Percentiles rank a stretch among this genome's conserved stretches.
These are phyloP conservation scores for Prionace glauca DNA, from an alignment of 2,797 vertebrate species.

Conservation along the genomic window DNA sequence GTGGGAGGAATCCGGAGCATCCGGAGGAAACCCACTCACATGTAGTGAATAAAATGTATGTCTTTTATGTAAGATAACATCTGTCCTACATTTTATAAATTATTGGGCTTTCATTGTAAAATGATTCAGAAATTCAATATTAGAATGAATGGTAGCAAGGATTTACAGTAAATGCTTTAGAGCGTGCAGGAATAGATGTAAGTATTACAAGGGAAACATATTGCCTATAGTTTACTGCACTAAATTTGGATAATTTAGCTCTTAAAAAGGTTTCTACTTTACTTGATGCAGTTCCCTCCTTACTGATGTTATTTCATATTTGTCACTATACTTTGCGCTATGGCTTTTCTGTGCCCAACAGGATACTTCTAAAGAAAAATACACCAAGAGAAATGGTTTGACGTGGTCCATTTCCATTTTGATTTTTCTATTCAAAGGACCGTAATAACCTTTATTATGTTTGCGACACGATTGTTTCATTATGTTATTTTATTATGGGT, in stretches of 20 bases:
- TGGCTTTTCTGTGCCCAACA: neutral
- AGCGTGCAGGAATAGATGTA: neutral
- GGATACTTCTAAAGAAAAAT: conserved; percentile 12
- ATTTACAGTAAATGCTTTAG: neutral
- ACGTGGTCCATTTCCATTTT: conserved; percentile 23
- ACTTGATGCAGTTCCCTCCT: neutral
- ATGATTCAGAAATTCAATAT: neutral
- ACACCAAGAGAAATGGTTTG: neutral
- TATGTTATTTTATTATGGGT: neutral
- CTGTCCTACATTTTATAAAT: neutral
- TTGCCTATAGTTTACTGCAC: neutral
- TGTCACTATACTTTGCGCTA: neutral
- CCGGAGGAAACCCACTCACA: neutral
- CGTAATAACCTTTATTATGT: neutral
- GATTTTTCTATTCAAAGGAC: neutral
- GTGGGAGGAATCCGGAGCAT: too few species aligned
- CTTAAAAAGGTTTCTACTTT: neutral
- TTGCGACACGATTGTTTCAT: conserved; percentile 4
- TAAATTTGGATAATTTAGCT: neutral
- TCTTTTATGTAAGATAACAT: neutral
- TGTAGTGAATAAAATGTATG: neutral
- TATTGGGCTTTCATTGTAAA: neutral
- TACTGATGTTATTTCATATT: neutral
- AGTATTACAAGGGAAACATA: neutral
- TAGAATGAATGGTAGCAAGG: neutral